Base-by-base conservation (phyloP, 2,888 invertebrate genomes). In the Drosophila greeni region DNA sequence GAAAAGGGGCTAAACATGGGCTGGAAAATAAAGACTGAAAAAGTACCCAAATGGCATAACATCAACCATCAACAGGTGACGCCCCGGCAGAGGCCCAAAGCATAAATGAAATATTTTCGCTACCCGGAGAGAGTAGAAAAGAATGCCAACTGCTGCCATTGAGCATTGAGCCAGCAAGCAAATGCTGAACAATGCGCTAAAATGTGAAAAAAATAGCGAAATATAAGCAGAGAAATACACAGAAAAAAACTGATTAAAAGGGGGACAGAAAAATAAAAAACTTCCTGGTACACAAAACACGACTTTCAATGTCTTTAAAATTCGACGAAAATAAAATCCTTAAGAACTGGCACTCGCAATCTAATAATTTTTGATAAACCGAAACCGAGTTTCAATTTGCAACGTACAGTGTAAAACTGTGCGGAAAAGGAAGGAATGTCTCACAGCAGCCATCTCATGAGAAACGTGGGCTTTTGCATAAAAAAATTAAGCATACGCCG, bases 41-140 rank as follows among this genome's bases (percentile, higher is more conserved):
- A 14, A 18, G 45, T 14, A 29, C 52, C 36, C n/a, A 36, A 29
- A 37, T 48, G 48, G 34, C 18, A 42, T 36, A 48, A 49, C 11
- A 36, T 20, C 65, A 47, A 33, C 31, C 51, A 16, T 56, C 62
- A 66, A 64, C 76, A 76, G 80, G 82, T 76, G 65, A 54, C 33
- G 49, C 47, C 52, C 54, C 33, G 47, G 37, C 49, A 26, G 26
- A 45, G 65, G 37, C 42, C 20, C 56, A 43, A 36, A 66, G 45
- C 65, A 69, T 64, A 71, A 57, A 74, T 59, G 57, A 74, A 76
- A 76, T 76, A 76, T 62, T 76, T 76, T 48, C 34, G 8, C 43
- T 42, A 26, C 39, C 42, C 40, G 24, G 18, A 26, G 49, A 48
- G 16, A 42, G 23, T 36, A 9, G 8, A 7, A 43, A 37, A 52